Base-by-base conservation (phyloP, 2,113 vertebrate species). In the Istiophorus platypterus region DNA sequence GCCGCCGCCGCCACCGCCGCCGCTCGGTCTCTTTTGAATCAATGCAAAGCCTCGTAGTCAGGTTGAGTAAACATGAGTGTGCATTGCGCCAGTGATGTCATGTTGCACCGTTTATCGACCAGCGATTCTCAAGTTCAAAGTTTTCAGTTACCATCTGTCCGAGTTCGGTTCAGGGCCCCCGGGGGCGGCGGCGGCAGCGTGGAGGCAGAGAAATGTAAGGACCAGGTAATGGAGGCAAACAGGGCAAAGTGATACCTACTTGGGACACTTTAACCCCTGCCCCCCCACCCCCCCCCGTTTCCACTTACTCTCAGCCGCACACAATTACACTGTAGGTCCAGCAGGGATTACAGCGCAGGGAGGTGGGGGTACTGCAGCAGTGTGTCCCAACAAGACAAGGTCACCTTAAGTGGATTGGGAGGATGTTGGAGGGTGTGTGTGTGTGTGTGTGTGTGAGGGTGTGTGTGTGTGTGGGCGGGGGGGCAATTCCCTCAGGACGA, bases 361-460 rank as follows among this genome's bases (percentile, higher is more conserved):
- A 62, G 78, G 81, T 18, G 78, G 83, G 75, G 73, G 76, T 2
- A 22, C 75, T 82, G 85, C 84, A 81, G 82, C 79, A 76, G 66
- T 12, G 80, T 20, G 57, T 84, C 83, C 88, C 87, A 86, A 56
- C 78, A 84, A 89, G 63, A 89, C 90, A 92, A 92, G 92, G 92
- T 93, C 86, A 92, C 89, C 86, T 89, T 84, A 87, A 89, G 80
- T 87, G 90, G 80, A 81, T 88, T 80, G 79, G 73, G 85, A 80
- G 76, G 71, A 56, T 1, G 37, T 18, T n/a, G 61, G 67, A n/a
- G 7, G 4, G 67, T n/a, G n/a, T n/a, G n/a, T n/a, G n/a, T n/a
- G n/a, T n/a, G n/a, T n/a, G n/a, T n/a, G n/a, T n/a, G n/a, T n/a
- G n/a, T n/a, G n/a, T n/a, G n/a, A n/a, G n/a, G n/a, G n/a, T n/a